phyloP scores from a whole-genome alignment of 1,140 invertebrate species.

The Drosophila albomicans region DNA sequence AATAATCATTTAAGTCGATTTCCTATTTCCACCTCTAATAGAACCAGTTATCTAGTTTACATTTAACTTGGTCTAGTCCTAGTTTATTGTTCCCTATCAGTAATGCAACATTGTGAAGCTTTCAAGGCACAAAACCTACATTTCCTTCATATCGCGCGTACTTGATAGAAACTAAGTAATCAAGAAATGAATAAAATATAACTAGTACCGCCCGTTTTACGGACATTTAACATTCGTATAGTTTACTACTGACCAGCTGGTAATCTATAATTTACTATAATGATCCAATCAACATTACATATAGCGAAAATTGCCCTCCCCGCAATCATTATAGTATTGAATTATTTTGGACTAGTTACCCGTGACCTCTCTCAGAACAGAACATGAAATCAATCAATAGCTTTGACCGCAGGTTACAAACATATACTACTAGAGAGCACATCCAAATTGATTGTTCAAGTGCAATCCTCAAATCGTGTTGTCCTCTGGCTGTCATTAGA shows the following conservation, averaged over 20 bases:
- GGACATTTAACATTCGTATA: conserved; percentile 1
- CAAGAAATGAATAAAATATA: not conserved
- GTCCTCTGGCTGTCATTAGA: conserved; percentile 37
- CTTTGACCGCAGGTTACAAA: conserved; percentile 18
- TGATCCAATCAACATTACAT: not conserved
- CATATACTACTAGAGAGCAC: not conserved
- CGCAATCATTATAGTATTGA: not conserved
- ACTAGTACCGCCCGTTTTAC: not conserved
- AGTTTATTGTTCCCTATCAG: not conserved
- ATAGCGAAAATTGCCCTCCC: not conserved
- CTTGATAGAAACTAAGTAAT: not conserved
- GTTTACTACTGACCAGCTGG: not conserved
- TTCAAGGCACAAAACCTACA: too few relatives aligned
- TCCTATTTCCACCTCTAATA: too few relatives aligned
- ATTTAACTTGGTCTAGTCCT: too few relatives aligned
- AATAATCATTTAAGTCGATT: too few relatives aligned
- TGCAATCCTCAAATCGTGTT: conserved; percentile 38
- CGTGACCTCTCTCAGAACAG: conserved; percentile 1
- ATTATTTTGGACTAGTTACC: not conserved
- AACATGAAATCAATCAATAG: conserved; percentile 63
- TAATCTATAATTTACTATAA: conserved; percentile 23
- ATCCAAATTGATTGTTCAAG: conserved; percentile 34
- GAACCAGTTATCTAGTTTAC: too few relatives aligned
- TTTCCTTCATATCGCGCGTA: not conserved
- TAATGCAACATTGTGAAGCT: not conserved